Evolutionary conservation across 2,797 vertebrate species (phyloP), one percentile per base, ranked within the genome.

Genomic region (Danio tinwini): DNA sequence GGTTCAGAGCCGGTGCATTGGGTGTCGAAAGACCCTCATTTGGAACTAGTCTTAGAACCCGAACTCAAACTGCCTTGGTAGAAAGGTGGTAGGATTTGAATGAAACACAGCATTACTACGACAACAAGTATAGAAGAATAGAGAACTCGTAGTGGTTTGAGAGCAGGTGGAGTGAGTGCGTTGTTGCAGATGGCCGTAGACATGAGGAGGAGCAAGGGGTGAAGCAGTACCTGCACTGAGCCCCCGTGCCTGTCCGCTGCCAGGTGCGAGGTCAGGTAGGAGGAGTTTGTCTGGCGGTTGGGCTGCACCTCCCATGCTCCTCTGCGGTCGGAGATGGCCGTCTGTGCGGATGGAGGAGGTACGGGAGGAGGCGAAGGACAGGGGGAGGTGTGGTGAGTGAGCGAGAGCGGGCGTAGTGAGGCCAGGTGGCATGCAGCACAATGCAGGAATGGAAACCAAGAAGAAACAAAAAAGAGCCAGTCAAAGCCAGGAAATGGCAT

Each of bases 231-330:
- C 98, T 99, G 98, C 81, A 99, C 98, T 90, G 97, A 99, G 94
- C 97, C 97, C 92, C 97, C 97, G 84, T 98, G 97, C 94, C 97
- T 96, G 89, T 99, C 98, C 84, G 97, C 94, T 87, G 97, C 95
- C 93, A 98, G 92, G 90, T 99, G 97, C 92, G 97, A 97, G 89
- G 96, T 95, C 94, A 99, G 89, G 93, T 97, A 99, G 68, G 96
- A 97, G 92, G 98, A 95, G 93, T 98, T 98, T 89, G 96, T 93
- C 94, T 98, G 98, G 84, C 97, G 96, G 92, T 95, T 95, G 52
- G 97, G 97, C 91, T 98, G 96, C 88, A 96, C 93, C 90, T 98
- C 97, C 97, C 98, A 98, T 71, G 97, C 97, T 95, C 97, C 97
- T 93, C 97, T 94, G 91, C 97, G 97, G 88, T 99, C 98, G 16